These are phyloP conservation scores for Ptychadena robeensis DNA, from an alignment of 2,797 vertebrate genomes.

Conservation along the genomic window DNA sequence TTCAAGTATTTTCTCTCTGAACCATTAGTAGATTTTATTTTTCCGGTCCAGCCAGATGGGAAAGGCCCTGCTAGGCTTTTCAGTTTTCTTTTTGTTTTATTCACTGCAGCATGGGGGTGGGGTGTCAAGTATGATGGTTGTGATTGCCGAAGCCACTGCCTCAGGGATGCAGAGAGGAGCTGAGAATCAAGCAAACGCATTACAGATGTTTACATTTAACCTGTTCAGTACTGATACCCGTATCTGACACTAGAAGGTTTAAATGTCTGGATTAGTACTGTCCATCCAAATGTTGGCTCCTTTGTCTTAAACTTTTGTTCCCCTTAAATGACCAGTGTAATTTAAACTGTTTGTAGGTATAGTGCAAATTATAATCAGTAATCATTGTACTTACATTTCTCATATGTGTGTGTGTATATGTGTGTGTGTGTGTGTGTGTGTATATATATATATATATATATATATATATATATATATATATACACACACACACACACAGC, in stretches of 20 bases:
- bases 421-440: neutral
- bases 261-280: slow-evolving; percentile 11
- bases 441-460: slow-evolving; percentile 54
- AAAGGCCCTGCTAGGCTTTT: slow-evolving; percentile 56
- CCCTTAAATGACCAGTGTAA: slow-evolving; percentile 81
- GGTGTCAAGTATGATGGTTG: slow-evolving; percentile 44
- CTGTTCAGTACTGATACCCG: slow-evolving; percentile 67
- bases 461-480: slow-evolving; percentile 73
- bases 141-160: slow-evolving; percentile 63
- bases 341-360: slow-evolving; percentile 85
- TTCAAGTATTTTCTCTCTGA: slow-evolving; percentile 9
- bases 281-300: slow-evolving; percentile 6
- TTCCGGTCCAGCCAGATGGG: slow-evolving; percentile 61
- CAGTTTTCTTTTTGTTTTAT: slow-evolving; percentile 52
- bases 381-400: slow-evolving; percentile 91
- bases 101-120: slow-evolving; percentile 58
- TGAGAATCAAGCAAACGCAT: slow-evolving; percentile 66
- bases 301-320: slow-evolving; percentile 61
- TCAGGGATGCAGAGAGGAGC: slow-evolving; percentile 60
- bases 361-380: slow-evolving; percentile 94
- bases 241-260: slow-evolving; percentile 12
- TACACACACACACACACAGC: too few relatives aligned
- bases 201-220: slow-evolving; percentile 68
- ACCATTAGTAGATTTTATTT: slow-evolving; percentile 51
- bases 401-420: slow-evolving; percentile 62